Evolutionary conservation across 2,113 vertebrate genomes (phyloP), one percentile per base, ranked within the genome.

Genomic region (Melanotaenia duboulayi): DNA sequence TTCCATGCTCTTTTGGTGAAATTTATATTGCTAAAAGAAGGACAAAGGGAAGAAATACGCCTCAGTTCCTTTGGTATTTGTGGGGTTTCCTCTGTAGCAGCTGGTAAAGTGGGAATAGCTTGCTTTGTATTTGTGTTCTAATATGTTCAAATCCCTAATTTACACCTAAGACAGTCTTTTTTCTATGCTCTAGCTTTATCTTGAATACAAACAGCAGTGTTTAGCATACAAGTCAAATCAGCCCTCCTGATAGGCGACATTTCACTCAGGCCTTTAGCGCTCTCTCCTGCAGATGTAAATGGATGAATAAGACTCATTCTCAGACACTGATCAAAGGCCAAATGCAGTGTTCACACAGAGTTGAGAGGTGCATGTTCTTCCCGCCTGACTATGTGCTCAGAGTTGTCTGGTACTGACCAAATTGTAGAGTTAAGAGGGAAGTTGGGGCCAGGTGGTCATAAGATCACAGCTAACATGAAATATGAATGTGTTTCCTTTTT

Each of bases 271-370:
- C 66, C 70, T 79, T 59, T 63, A 62, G 54, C 6, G 40, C 69
- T 51, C 55, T 62, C 46, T 39, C 20, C 72, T 32, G 78, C 54
- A 62, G 39, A 56, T 62, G 55, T 19, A 44, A 69, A 69, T 66
- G 84, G 72, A 64, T 72, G 82, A 60, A 83, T 73, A 37, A 52
- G 81, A 59, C 60, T 67, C 63, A 48, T 82, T 69, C 67, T 74
- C 74, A 78, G 63, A 24, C 42, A 28, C 61, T 52, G 83, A 83
- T 85, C 74, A 78, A 75, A 85, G 76, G 69, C 67, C 71, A 54
- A 51, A 76, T 37, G 46, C 55, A 69, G 59, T 63, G 49, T 74
- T 85, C 50, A 63, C 64, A n/a, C 22, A 28, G 48, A 62, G 71
- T 55, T 49, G 49, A 62, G 51, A 65, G 56, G 71, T 65, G 51